A percentile compares a stretch with the other conserved stretches of the same genome.
Evolutionary conservation across 2,888 invertebrate genomes (phyloP).

Genomic region (Perithous albicinctus): DNA sequence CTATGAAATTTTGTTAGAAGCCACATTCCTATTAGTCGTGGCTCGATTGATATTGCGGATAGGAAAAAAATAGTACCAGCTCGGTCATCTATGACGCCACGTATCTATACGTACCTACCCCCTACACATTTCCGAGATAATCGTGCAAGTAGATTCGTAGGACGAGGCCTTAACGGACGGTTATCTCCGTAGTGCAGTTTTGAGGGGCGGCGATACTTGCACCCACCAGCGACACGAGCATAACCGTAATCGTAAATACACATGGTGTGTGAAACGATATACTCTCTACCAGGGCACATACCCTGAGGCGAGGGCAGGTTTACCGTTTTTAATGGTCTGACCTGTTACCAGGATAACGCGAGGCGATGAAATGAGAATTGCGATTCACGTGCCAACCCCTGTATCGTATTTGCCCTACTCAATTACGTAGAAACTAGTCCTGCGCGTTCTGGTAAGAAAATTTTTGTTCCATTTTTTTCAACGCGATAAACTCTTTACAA

Average conservation of each 20-base stretch:
- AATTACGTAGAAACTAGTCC: constrained; percentile 27
- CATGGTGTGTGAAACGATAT: constrained; percentile 76
- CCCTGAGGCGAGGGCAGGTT: constrained; percentile 60
- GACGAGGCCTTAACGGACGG: constrained; percentile 70
- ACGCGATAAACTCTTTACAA: constrained; percentile 18
- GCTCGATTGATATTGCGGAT: constrained; percentile 29
- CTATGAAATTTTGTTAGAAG: neutral
- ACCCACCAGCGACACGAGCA: constrained; percentile 56
- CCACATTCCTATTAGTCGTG: neutral
- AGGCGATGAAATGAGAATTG: constrained; percentile 67
- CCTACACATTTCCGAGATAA: constrained; percentile 59
- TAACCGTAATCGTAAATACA: constrained; percentile 74
- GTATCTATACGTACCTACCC: constrained; percentile 28
- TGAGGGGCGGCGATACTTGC: constrained; percentile 63
- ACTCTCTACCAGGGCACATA: constrained; percentile 51
- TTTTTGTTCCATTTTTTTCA: constrained; percentile 42
- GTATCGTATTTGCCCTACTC: constrained; percentile 32
- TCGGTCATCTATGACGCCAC: constrained; percentile 47
- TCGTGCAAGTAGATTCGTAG: constrained; percentile 63
- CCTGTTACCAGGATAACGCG: constrained; percentile 69
- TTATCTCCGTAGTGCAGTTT: constrained; percentile 75
- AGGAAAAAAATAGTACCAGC: constrained; percentile 25
- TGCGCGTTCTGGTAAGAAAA: neutral
- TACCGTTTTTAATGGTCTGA: constrained; percentile 72
- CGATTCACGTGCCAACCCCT: constrained; percentile 62